Evolutionary conservation across 2,797 vertebrate species (phyloP).

Genomic region (Hypotaenidia philippensis): DNA sequence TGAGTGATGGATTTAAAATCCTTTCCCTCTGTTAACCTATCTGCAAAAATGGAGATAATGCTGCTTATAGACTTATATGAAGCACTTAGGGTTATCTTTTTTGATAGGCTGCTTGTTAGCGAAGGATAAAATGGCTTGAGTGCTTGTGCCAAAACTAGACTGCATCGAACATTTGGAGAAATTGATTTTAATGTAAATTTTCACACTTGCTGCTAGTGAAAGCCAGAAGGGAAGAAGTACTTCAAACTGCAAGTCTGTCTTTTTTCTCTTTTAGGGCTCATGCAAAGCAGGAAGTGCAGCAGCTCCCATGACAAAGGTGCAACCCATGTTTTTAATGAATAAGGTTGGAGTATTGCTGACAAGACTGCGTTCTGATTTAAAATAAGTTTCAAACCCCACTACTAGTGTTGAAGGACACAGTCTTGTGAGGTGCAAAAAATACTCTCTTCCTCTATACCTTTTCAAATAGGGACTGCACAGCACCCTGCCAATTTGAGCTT

Average conservation of each 20-base stretch:
- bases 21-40: slow-evolving; percentile 46
- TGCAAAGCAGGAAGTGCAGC: slow-evolving; percentile 8
- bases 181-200: slow-evolving; percentile 66
- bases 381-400: neutral
- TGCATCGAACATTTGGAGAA: slow-evolving; percentile 68
- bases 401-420: neutral
- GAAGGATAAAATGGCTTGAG: slow-evolving; percentile 59
- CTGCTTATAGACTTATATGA: slow-evolving; percentile 13
- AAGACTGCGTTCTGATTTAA: neutral
- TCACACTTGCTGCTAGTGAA: slow-evolving; percentile 45
- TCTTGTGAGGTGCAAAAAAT: neutral
- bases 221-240: slow-evolving; percentile 63
- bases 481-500: neutral
- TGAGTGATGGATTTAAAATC: slow-evolving; percentile 37
- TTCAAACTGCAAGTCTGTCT: slow-evolving; percentile 31
- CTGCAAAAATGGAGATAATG: slow-evolving; percentile 56
- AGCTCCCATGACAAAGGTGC: neutral
- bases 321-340: neutral
- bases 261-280: neutral
- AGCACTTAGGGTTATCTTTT: slow-evolving; percentile 67
- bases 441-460: neutral
- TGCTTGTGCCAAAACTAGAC: slow-evolving; percentile 63
- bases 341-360: neutral
- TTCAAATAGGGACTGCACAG: neutral
- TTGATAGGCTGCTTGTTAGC: slow-evolving; percentile 68